A percentile compares a stretch with the other conserved stretches of the same genome.
Evolutionary conservation across 1,140 invertebrate species (phyloP).

Genomic region (Drosophila suzukii): DNA sequence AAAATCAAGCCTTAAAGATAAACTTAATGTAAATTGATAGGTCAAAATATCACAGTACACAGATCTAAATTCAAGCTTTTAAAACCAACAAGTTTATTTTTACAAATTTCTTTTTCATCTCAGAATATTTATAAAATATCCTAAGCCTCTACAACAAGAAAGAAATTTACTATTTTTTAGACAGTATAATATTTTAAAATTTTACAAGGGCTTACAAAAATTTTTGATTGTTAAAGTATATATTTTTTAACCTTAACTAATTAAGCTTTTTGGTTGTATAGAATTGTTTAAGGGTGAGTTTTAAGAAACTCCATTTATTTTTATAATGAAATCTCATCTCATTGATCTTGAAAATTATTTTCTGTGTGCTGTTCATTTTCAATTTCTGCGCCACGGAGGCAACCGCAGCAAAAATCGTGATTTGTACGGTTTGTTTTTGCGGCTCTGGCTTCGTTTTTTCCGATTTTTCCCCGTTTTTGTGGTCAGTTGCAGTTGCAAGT

Average conservation of each 20-base stretch:
- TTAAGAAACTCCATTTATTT: background rate
- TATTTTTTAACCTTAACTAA: too few species aligned
- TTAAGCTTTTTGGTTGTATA: too few species aligned
- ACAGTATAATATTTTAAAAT: too few species aligned
- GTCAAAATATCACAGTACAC: too few species aligned
- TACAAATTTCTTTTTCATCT: too few species aligned
- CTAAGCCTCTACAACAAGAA: too few species aligned
- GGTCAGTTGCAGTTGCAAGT: constrained; percentile 65
- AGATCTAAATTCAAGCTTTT: too few species aligned
- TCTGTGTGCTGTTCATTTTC: constrained; percentile 45
- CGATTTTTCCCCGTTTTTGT: constrained; percentile 58
- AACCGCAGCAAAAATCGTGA: constrained; percentile 72
- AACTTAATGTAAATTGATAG: background rate
- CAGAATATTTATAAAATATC: too few species aligned
- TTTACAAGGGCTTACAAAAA: too few species aligned
- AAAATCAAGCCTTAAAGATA: background rate
- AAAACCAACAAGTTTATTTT: too few species aligned
- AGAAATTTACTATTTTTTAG: too few species aligned
- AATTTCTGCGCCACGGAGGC: constrained; percentile 62
- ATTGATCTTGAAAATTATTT: background rate
- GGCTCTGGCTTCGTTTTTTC: constrained; percentile 52
- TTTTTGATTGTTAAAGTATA: too few species aligned
- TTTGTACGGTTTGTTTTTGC: constrained; percentile 75
- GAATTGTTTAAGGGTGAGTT: background rate
- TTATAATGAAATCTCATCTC: background rate